A percentile compares a stretch with the other conserved stretches of the same genome.
Conservation (phyloP, 2,113 vertebrate genomes). For the Xyliphius kryptos region DNA sequence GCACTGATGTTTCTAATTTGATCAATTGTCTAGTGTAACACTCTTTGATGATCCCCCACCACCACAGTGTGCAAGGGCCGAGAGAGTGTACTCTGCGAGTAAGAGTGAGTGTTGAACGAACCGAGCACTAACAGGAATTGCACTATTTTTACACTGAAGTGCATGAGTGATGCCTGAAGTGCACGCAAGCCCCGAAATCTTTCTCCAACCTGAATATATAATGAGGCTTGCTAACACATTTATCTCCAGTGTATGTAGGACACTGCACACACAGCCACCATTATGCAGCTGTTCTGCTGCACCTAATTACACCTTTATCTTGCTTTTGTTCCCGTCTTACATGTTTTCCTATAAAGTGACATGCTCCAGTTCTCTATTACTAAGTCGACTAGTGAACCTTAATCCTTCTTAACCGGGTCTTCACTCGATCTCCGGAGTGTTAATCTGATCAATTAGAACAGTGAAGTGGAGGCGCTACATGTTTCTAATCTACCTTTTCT, state of each 20-base stretch:
- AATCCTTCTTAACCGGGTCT: too few relatives aligned
- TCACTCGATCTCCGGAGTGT: too few relatives aligned
- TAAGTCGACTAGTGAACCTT: too few relatives aligned
- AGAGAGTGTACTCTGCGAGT: too few relatives aligned
- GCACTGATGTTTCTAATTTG: too few relatives aligned
- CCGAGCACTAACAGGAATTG: slow-evolving; percentile 27
- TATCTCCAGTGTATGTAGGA: slow-evolving; percentile 18
- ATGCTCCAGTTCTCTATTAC: not conserved
- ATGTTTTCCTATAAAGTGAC: not conserved
- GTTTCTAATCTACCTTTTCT: too few relatives aligned
- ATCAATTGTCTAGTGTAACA: too few relatives aligned
- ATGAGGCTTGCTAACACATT: slow-evolving; percentile 37
- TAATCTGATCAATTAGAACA: too few relatives aligned
- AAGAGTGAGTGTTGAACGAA: slow-evolving; percentile 11
- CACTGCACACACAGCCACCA: slow-evolving; percentile 8
- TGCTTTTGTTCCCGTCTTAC: slow-evolving; percentile 8
- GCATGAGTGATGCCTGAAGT: slow-evolving; percentile 42
- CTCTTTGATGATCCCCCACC: too few relatives aligned
- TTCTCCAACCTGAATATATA: slow-evolving; percentile 31
- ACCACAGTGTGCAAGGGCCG: too few relatives aligned
- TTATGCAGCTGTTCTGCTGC: slow-evolving; percentile 24
- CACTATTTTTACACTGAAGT: slow-evolving; percentile 44
- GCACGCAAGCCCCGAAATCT: slow-evolving; percentile 39
- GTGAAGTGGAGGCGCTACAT: too few relatives aligned
- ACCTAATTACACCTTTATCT: slow-evolving; percentile 28